Percentiles rank a stretch among this genome's conserved stretches.
Conservation (phyloP, 2,888 invertebrate genomes). For the Caenorhabditis uteleia region DNA sequence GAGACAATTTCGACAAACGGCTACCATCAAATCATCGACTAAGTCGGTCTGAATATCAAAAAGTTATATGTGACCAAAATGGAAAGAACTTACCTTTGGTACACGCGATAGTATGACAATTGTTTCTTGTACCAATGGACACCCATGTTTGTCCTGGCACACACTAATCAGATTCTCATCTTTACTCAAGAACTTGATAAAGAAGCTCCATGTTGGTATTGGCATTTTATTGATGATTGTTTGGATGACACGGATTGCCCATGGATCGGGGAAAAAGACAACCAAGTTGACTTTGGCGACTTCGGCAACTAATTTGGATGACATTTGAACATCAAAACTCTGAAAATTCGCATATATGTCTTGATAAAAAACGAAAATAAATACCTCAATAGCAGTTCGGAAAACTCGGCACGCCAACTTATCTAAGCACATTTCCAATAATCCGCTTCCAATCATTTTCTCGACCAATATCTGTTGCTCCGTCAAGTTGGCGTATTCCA, state of each 20-base stretch:
- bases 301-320: not conserved
- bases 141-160: slow-evolving; percentile 52
- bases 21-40: slow-evolving; percentile 23
- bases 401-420: slow-evolving; percentile 60
- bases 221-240: slow-evolving; percentile 27
- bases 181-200: slow-evolving; percentile 16
- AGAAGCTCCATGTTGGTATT: slow-evolving; percentile 17
- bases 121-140: slow-evolving; percentile 44
- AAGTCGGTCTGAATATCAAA: no score
- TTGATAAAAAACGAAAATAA: no score
- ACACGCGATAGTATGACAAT: slow-evolving; percentile 50
- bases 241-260: slow-evolving; percentile 57
- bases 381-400: slow-evolving; percentile 54
- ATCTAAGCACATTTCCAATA: slow-evolving; percentile 46
- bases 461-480: slow-evolving; percentile 28
- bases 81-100: no score
- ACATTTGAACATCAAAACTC: slow-evolving; percentile 15
- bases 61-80: no score
- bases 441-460: slow-evolving; percentile 12
- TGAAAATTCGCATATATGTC: no score
- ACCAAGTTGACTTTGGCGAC: slow-evolving; percentile 17
- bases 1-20: slow-evolving; percentile 31
- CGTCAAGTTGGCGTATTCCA: slow-evolving; percentile 22
- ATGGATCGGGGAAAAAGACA: slow-evolving; percentile 47
- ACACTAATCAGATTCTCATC: slow-evolving; percentile 37